Evolutionary conservation across 2,797 vertebrate genomes (phyloP).

Genomic region (Sternotherus odoratus): DNA sequence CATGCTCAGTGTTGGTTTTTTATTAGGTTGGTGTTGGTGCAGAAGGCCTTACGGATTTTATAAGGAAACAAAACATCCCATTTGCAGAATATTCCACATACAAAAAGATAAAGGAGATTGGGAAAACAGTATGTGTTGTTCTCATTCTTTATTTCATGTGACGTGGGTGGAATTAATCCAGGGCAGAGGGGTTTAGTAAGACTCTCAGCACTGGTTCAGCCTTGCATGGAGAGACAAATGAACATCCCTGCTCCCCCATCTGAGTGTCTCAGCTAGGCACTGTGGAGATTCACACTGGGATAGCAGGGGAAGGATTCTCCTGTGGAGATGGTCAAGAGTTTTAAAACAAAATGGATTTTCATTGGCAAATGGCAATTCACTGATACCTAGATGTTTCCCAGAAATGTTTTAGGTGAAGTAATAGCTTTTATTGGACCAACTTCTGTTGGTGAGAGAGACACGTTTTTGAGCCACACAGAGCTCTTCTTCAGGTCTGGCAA

Average conservation of each 20-base stretch:
- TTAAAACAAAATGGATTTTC: neutral
- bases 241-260: neutral
- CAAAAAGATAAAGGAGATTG: constrained; percentile 81
- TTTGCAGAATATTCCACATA: constrained; percentile 80
- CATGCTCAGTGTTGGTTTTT: constrained; percentile 1
- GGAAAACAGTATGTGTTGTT: constrained; percentile 81
- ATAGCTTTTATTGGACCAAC: neutral
- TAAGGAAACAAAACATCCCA: constrained; percentile 67
- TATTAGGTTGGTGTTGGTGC: constrained; percentile 82
- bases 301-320: neutral
- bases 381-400: neutral
- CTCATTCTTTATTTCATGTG: neutral
- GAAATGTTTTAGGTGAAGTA: neutral
- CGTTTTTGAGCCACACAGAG: neutral
- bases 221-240: neutral
- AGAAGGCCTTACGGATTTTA: constrained; percentile 84
- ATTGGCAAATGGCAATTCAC: neutral
- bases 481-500: neutral
- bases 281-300: neutral
- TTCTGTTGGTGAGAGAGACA: neutral
- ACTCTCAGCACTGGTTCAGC: neutral
- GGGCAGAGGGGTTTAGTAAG: neutral
- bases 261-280: neutral
- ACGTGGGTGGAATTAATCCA: rapidly evolving
- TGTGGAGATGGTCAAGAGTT: neutral